Evolutionary conservation across 1,140 invertebrate genomes (phyloP).

Genomic region (Lysiphlebus fabarum): DNA sequence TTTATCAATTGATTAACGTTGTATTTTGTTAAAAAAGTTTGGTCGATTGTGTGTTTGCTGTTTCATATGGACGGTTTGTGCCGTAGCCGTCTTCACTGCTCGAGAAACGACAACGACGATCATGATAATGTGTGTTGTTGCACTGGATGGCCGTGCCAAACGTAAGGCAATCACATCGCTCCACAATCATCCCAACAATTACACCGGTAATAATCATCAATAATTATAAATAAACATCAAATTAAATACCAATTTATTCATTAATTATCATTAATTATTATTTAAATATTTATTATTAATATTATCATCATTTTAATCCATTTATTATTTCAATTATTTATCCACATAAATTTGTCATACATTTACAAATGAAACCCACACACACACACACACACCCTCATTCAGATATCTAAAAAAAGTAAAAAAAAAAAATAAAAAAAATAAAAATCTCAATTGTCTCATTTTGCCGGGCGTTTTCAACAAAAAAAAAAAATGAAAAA

Average conservation of each 20-base stretch:
- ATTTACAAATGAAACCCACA: background rate
- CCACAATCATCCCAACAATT: conserved; percentile 36
- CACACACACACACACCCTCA: background rate
- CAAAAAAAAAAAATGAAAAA: too few species aligned
- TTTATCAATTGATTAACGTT: too few species aligned
- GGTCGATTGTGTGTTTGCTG: conserved; percentile 41
- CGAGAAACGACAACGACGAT: conserved; percentile 30
- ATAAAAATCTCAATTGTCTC: too few species aligned
- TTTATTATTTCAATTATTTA: background rate
- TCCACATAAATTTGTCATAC: background rate
- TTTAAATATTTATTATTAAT: background rate
- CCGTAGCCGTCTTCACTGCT: conserved; percentile 47
- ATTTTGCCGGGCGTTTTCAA: too few species aligned
- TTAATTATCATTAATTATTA: background rate
- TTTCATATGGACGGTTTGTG: conserved; percentile 45
- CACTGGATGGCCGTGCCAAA: conserved; percentile 48
- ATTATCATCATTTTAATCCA: too few species aligned
- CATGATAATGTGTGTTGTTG: conserved; percentile 49
- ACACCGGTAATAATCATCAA: conserved; percentile 43
- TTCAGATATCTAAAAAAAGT: too few species aligned
- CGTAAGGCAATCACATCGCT: conserved; percentile 40
- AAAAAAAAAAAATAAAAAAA: too few species aligned
- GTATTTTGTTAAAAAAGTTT: too few species aligned
- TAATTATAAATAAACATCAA: background rate
- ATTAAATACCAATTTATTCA: background rate